Conservation (phyloP, 2,113 vertebrate genomes). For the Lophura nycthemera region DNA sequence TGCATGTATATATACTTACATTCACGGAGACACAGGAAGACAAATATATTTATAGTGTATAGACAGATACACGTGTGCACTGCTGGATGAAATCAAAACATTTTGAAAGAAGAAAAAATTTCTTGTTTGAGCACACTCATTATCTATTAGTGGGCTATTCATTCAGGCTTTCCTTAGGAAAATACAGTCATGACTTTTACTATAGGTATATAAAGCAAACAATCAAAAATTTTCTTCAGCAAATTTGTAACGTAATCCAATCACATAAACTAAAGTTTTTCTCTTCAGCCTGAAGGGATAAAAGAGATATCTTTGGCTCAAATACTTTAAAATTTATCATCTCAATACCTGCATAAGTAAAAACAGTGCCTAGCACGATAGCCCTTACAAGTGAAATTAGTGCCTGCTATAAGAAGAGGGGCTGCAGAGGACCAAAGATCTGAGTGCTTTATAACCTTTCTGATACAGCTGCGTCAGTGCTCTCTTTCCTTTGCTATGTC, state of each 20-base stretch:
- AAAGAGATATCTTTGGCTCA: background rate
- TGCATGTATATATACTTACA: background rate
- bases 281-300: background rate
- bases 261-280: background rate
- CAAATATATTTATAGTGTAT: background rate
- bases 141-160: background rate
- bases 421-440: fast-evolving
- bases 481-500: background rate
- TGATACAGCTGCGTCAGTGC: background rate
- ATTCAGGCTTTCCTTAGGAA: background rate
- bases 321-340: background rate
- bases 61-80: background rate
- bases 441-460: background rate
- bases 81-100: background rate
- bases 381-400: background rate
- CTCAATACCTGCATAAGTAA: background rate
- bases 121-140: background rate
- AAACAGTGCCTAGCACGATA: background rate
- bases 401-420: background rate
- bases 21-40: background rate
- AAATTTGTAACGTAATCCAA: background rate
- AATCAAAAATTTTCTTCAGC: background rate
- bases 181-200: background rate
- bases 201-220: background rate
- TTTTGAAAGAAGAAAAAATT: background rate